Evolutionary conservation across 1,140 invertebrate species (phyloP), one percentile per base, ranked within the genome.

Genomic region (Laupala kohalensis): DNA sequence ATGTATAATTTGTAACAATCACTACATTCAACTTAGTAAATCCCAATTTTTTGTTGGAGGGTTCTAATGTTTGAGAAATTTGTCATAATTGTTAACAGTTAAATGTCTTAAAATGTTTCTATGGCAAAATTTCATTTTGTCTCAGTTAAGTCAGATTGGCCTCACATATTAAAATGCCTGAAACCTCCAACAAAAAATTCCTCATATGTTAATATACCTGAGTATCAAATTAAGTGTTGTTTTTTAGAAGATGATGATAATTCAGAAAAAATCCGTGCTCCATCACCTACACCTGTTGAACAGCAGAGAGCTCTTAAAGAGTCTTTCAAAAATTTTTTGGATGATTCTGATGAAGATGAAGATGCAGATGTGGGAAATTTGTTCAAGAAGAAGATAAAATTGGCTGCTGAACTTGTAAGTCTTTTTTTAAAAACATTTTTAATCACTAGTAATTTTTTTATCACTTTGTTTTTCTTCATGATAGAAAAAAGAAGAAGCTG

Each of bases 271-370:
- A 25, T 26, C 25, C 73, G 77, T 13, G 70, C 78, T 0, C 64
- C 72, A 3, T 83, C 82, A 19, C 80, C 81, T 0, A 86, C 86
- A 0, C 19, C 28, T 77, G 84, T 85, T 27, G 84, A 93, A 80
- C 88, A 92, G 78, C 87, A 93, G 77, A 80, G 86, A 37, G 79
- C 86, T 70, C 75, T 94, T 1, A 92, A 88, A 80, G 84, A 88
- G 67, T 87, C 85, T 80, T 90, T 91, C 64, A 86, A 83, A 73
- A 79, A 82, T 69, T 81, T 78, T 0, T 75, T 87, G 63, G 70
- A 82, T 30, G 75, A 81, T 66, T 76, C 82, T 66, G 80, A 85
- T 63, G 82, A 84, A 13, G 82, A 83, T 25, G 82, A 86, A 23
- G 83, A 78, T 72, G 78, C 79, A 26, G 76, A 81, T 72, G 83